A percentile compares a stretch with the other conserved stretches of the same genome.
phyloP scores from a whole-genome alignment of 1,140 invertebrate species.

The Brachystomella parvula region DNA sequence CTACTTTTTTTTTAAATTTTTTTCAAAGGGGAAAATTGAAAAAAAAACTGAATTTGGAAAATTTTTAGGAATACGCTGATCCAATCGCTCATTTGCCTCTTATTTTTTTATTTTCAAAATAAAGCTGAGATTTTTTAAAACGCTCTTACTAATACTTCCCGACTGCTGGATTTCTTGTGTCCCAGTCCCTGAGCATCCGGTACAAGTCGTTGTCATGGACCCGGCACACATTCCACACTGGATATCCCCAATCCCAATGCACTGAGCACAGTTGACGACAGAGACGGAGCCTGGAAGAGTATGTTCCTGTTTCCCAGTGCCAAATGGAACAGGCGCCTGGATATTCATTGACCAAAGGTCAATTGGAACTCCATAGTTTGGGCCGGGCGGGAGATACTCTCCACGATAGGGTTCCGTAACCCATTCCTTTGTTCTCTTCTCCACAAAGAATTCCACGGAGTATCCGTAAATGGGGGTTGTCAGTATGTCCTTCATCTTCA shows the following conservation, averaged over 20 bases:
- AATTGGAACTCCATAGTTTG: not conserved
- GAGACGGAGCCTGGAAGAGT: not conserved
- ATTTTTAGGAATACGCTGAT: no score
- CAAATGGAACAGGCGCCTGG: not conserved
- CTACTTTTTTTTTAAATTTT: not conserved
- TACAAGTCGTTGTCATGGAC: slow-evolving; percentile 3
- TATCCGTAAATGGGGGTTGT: not conserved
- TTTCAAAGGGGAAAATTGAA: not conserved
- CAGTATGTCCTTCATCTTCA: not conserved
- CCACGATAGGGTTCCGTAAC: not conserved
- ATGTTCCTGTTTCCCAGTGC: not conserved
- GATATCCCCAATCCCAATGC: slow-evolving; percentile 1
- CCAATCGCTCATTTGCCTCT: no score
- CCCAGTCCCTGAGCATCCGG: not conserved
- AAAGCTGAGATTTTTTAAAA: not conserved
- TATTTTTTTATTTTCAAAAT: not conserved
- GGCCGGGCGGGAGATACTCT: not conserved
- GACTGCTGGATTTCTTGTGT: not conserved
- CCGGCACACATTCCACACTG: not conserved
- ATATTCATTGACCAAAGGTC: not conserved
- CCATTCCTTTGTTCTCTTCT: not conserved
- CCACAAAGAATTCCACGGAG: not conserved
- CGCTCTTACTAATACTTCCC: not conserved
- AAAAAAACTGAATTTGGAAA: not conserved
- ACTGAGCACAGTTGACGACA: slow-evolving; percentile 4